phyloP scores from a whole-genome alignment of 92 coral and sea anemone genomes.

The Ricordea florida region DNA sequence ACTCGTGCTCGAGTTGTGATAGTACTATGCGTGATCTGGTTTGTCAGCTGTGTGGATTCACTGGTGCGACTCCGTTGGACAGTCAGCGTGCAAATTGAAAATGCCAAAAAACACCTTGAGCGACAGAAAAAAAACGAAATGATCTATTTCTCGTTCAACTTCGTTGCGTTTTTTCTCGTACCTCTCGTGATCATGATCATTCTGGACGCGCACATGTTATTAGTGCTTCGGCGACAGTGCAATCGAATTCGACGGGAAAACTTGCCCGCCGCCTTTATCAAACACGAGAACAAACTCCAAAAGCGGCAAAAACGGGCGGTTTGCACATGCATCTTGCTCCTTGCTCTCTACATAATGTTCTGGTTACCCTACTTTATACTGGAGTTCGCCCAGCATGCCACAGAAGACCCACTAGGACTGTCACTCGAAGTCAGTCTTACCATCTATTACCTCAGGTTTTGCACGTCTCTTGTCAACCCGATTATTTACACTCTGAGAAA shows the following conservation, averaged over 20 bases:
- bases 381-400: not conserved
- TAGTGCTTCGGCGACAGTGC: conserved; percentile 12
- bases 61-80: conserved; percentile 22
- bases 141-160: not conserved
- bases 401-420: not conserved
- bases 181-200: conserved; percentile 17
- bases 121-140: not conserved
- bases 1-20: not conserved
- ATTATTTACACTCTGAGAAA: conserved; percentile 29
- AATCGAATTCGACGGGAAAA: conserved; percentile 24
- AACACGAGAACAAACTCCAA: conserved; percentile 8
- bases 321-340: conserved; percentile 25
- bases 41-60: not conserved
- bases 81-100: not conserved
- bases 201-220: conserved; percentile 24
- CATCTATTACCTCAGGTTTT: conserved; percentile 5
- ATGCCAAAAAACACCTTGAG: not conserved
- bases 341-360: conserved; percentile 14
- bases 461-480: conserved; percentile 22
- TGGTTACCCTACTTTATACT: conserved; percentile 27
- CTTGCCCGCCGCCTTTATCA: not conserved
- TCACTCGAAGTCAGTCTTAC: not conserved
- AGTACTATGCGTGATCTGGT: conserved; percentile 7
- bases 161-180: conserved; percentile 3
- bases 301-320: conserved; percentile 24